Evolutionary conservation across 2,797 vertebrate species (phyloP), one percentile per base, ranked within the genome.

Genomic region (Neopelma chrysocephalum): DNA sequence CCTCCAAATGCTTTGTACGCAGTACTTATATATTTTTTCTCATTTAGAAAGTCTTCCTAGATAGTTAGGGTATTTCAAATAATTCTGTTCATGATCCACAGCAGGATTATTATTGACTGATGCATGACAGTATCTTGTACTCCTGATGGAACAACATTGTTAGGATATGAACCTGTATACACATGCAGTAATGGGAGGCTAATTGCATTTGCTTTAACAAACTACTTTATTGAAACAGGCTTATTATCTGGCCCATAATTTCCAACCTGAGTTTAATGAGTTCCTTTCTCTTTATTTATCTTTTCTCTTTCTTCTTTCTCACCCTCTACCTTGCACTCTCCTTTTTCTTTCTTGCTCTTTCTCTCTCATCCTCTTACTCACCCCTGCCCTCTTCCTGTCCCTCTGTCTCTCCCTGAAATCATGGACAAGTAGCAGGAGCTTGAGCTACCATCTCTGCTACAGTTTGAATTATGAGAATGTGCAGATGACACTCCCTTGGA

Each of bases 51-150:
- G 87, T 89, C 54, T 84, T 93, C 53, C 42, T 14, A 6, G 60
- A 53, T 96, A 95, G 95, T 94, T 40, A 95, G 90, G 72, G 71
- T 92, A 90, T 90, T 95, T 95, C 64, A 96, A 87, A 79, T 85
- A 91, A 94, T 89, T 76, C 34, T 93, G 87, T 75, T 97, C n/a
- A 23, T 54, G 70, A 92, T 91, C 61, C 36, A 11, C 76, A 66
- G 68, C 22, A 92, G 94, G 68, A 73, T 92, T 93, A 57, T 68
- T 57, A 61, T 2, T 93, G 75, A 83, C 58, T 47, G 62, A 75
- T 84, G 78, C 3, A 1, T 89, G 90, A 93, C 0, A 0, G 34
- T 82, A 27, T 65, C 78, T 83, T 75, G 75, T 60, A 90, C 82
- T 90, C 73, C 62, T 61, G 60, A 54, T 64, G 32, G 78, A 82